These are phyloP conservation scores for Hybos culiciformis DNA, from an alignment of 2,888 invertebrate species.

Conservation along the genomic window DNA sequence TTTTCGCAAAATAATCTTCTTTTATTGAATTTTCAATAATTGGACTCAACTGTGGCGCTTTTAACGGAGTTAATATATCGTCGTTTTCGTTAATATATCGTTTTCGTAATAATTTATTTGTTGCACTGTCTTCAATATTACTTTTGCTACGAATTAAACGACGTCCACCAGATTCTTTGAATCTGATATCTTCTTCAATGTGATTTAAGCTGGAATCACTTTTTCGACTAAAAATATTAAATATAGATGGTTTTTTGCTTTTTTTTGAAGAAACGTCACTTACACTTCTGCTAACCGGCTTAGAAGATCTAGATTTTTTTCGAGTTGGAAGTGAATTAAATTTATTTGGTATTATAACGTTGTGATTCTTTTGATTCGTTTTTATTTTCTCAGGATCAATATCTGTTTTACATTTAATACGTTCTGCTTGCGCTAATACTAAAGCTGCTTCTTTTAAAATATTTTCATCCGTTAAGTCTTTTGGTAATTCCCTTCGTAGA, in stretches of 20 bases:
- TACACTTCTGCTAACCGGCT: conserved; percentile 41
- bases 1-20: conserved; percentile 48
- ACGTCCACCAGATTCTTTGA: conserved; percentile 38
- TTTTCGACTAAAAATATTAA: conserved; percentile 48
- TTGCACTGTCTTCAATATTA: conserved; percentile 42
- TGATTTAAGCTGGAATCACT: conserved; percentile 38
- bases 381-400: conserved; percentile 21
- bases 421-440: conserved; percentile 59
- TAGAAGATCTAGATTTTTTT: conserved; percentile 36
- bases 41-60: conserved; percentile 59
- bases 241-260: conserved; percentile 48
- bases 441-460: conserved; percentile 63
- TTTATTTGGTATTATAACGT: conserved; percentile 31
- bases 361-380: background rate
- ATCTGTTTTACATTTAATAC: conserved; percentile 51
- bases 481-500: conserved; percentile 47
- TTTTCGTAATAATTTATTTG: background rate
- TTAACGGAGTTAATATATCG: conserved; percentile 36
- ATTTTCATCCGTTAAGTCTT: conserved; percentile 54
- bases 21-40: conserved; percentile 64
- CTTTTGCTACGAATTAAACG: conserved; percentile 47
- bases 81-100: conserved; percentile 42
- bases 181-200: conserved; percentile 30
- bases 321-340: conserved; percentile 55
- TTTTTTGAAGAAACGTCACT: conserved; percentile 42